phyloP scores from a whole-genome alignment of 2,888 invertebrate species.

The Amiota mariae region DNA sequence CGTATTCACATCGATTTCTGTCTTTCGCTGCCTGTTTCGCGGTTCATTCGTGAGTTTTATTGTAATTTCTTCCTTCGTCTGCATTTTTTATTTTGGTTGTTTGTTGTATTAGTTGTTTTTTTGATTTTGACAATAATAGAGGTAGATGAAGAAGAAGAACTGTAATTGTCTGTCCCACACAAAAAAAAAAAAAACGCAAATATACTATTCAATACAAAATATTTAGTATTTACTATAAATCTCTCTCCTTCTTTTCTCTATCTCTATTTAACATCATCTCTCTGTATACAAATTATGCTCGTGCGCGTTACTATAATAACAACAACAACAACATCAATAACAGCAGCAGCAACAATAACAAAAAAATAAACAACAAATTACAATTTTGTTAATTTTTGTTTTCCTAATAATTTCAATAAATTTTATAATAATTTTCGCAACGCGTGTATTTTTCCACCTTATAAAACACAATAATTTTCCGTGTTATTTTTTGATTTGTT shows the following conservation, averaged over 20 bases:
- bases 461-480: not conserved
- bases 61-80: not conserved
- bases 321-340: constrained; percentile 4
- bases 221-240: not conserved
- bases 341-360: not conserved
- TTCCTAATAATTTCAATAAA: constrained; percentile 7
- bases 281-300: not conserved
- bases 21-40: constrained; percentile 23
- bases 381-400: not conserved
- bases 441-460: not conserved
- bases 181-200: not conserved
- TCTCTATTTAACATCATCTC: not conserved
- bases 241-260: not conserved
- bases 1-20: constrained; percentile 38
- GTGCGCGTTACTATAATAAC: not conserved
- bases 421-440: not conserved
- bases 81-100: not conserved
- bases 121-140: too few relatives aligned
- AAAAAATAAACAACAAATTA: not conserved
- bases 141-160: too few relatives aligned
- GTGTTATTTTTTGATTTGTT: not conserved
- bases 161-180: not conserved
- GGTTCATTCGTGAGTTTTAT: constrained; percentile 14
- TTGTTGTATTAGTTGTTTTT: not conserved
- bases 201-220: too few relatives aligned